Base-by-base conservation (phyloP, 2,888 invertebrate species). In the Cephus runcator region DNA sequence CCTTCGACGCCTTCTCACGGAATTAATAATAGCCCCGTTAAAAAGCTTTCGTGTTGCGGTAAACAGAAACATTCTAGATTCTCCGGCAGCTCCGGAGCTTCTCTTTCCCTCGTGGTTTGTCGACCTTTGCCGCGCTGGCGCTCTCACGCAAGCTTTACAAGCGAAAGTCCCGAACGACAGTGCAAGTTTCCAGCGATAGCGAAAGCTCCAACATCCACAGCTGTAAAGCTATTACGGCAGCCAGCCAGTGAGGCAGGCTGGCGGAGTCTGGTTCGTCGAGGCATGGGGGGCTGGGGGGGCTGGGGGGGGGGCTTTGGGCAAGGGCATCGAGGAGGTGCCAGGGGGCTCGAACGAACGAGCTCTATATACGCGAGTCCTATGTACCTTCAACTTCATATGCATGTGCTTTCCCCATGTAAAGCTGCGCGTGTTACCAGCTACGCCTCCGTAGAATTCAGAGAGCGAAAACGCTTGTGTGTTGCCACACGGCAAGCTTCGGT, bases 161-260 rank as follows among this genome's bases (percentile, higher is more conserved):
- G 87, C 85, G 89, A 89, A 88, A 90, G 90, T 89, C 85, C 82
- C 81, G 81, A 87, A 87, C 87, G 89, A 88, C 86, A 88, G 89
- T 88, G 89, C 90, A 88, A 89, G 88, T 89, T 88, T 82, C 83
- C 86, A 86, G 86, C 86, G 90, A 91, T 90, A 90, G 90, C 90
- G 90, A 91, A 91, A 91, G 91, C 90, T 86, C 73, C 82, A 83
- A 80, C 82, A 82, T 83, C 79, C 87, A 84, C 88, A 88, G 89
- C 88, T 88, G 89, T 88, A 88, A 88, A 88, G 87, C 88, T 88
- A 87, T 89, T 88, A 87, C 79, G 75, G 73, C 80, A 75, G 81
- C 31, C 76, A 77, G 77, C 82, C 78, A 81, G 79, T 74, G 34
- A 73, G 69, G 75, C 71, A 34, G 71, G 73, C 76, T 76, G 71